A percentile compares a stretch with the other conserved stretches of the same genome.
These are phyloP conservation scores for Camponotus vicinus DNA, from an alignment of 1,140 invertebrate genomes.

Conservation along the genomic window DNA sequence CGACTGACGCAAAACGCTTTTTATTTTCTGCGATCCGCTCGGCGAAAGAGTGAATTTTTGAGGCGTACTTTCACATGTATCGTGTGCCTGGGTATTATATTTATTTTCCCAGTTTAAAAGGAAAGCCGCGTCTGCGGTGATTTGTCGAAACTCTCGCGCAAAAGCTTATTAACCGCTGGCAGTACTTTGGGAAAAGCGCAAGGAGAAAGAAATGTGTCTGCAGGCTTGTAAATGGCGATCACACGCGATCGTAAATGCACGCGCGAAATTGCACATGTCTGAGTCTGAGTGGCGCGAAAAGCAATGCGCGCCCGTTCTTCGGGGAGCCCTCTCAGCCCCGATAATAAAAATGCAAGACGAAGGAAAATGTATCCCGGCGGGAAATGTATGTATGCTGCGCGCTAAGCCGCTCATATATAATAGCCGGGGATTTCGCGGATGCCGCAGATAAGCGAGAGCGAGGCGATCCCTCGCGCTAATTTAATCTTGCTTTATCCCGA, in stretches of 20 bases:
- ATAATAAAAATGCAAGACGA: conserved; percentile 57
- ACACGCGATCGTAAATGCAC: conserved; percentile 42
- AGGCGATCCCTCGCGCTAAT: conserved; percentile 56
- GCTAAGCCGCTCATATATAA: conserved; percentile 60
- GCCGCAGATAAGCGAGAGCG: conserved; percentile 47
- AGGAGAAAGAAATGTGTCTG: neutral
- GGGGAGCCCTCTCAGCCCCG: neutral
- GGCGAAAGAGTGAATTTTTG: conserved; percentile 16
- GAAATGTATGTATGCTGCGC: conserved; percentile 49
- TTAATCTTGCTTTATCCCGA: conserved; percentile 58
- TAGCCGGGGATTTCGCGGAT: conserved; percentile 48
- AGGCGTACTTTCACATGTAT: neutral
- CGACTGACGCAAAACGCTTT: neutral
- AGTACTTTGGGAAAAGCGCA: neutral
- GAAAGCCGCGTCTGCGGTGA: conserved; percentile 10
- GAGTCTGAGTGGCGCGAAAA: conserved; percentile 3
- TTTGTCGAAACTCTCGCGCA: conserved; percentile 28
- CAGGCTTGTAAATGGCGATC: conserved; percentile 43
- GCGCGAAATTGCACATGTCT: neutral
- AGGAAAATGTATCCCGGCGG: conserved; percentile 6
- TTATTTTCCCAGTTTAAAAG: conserved; percentile 21
- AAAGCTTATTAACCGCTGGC: conserved; percentile 32
- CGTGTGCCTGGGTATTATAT: neutral
- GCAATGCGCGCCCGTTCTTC: conserved; percentile 16
- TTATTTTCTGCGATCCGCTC: neutral